phyloP scores from a whole-genome alignment of 1,140 invertebrate genomes.

The Atta colombica region DNA sequence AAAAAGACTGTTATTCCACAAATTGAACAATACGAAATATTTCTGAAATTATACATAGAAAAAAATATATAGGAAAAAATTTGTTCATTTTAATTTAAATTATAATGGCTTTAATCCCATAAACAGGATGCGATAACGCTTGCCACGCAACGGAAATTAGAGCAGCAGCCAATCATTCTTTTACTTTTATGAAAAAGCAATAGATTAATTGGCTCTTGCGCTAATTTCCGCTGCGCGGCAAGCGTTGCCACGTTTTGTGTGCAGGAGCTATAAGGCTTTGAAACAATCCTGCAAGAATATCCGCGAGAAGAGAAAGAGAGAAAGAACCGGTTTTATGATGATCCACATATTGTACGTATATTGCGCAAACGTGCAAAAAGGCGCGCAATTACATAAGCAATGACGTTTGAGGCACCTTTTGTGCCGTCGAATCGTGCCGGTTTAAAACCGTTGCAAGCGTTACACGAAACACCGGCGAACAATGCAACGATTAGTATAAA shows the following conservation, averaged over 20 bases:
- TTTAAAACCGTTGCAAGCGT: constrained; percentile 20
- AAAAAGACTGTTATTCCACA: background rate
- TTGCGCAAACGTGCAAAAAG: constrained; percentile 41
- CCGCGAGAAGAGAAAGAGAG: background rate
- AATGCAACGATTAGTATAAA: constrained; percentile 30
- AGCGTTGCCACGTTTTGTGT: background rate
- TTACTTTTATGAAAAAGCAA: too few species aligned
- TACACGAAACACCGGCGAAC: constrained; percentile 17
- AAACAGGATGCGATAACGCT: too few species aligned
- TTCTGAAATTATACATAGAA: background rate
- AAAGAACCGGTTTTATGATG: constrained; percentile 13
- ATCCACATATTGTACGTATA: constrained; percentile 13
- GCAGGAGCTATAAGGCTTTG: background rate
- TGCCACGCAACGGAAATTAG: too few species aligned
- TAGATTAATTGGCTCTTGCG: too few species aligned
- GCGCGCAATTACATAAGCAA: constrained; percentile 37
- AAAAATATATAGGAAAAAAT: background rate
- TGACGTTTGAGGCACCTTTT: constrained; percentile 32
- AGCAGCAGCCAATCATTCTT: too few species aligned
- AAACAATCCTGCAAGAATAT: background rate
- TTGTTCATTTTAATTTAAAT: background rate
- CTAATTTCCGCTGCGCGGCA: too few species aligned
- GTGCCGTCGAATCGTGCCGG: constrained; percentile 12
- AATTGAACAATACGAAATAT: background rate
- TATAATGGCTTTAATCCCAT: background rate